Percentiles rank a stretch among this genome's conserved stretches.
Conservation (phyloP, 2,888 invertebrate genomes). For the Rotaria magnacalcarata region DNA sequence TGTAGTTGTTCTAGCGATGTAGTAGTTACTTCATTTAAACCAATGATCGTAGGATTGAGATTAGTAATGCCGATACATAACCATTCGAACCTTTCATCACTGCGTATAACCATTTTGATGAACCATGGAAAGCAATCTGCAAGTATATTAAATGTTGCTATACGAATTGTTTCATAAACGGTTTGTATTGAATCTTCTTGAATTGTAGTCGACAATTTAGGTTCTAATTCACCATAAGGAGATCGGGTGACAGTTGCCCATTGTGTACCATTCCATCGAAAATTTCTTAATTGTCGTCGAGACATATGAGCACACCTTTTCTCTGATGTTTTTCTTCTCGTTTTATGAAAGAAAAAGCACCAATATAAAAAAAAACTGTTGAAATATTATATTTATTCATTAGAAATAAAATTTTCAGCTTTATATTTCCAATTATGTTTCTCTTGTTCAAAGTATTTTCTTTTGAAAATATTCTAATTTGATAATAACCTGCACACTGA, state of each 20-base stretch:
- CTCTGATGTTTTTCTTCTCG: no score
- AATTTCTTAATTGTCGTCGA: not conserved
- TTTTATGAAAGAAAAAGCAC: no score
- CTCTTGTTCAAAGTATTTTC: no score
- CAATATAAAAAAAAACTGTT: no score
- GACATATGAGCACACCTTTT: not conserved
- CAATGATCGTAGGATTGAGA: not conserved
- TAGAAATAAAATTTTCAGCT: no score
- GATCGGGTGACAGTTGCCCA: not conserved
- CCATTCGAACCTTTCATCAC: not conserved
- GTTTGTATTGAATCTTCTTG: not conserved
- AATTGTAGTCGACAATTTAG: not conserved
- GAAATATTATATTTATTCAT: no score
- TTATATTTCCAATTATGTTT: no score
- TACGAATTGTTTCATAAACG: not conserved
- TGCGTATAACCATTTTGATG: not conserved
- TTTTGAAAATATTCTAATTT: no score
- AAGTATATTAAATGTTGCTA: not conserved
- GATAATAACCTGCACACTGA: no score
- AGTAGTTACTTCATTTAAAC: not conserved
- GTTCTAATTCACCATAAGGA: not conserved
- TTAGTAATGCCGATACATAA: not conserved
- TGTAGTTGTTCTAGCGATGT: not conserved
- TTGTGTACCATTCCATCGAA: constrained; percentile 11
- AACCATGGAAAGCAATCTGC: constrained; percentile 25